phyloP scores from a whole-genome alignment of 2,888 invertebrate species.

The Stegana nigrithorax region DNA sequence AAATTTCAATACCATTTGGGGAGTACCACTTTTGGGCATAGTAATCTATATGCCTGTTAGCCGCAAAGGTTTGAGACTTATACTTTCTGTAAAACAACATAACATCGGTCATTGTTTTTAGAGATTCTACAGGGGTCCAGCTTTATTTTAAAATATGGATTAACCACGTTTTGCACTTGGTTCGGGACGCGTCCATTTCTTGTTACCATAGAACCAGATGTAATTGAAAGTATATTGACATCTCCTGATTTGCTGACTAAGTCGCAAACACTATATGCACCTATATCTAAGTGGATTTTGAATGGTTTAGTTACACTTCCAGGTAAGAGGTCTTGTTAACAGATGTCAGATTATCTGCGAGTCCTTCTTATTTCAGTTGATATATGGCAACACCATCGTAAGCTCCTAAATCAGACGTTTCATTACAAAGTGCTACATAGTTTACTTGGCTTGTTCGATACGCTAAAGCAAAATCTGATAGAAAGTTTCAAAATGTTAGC shows the following conservation, averaged over 20 bases:
- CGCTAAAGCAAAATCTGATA: not conserved
- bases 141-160: no score
- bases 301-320: not conserved
- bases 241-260: not conserved
- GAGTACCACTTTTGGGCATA: not conserved
- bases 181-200: not conserved
- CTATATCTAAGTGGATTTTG: no score
- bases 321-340: not conserved
- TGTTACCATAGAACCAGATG: not conserved
- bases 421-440: conserved; percentile 7
- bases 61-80: not conserved
- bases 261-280: not conserved
- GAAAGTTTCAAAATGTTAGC: not conserved
- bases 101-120: not conserved
- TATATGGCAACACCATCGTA: conserved; percentile 6
- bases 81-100: not conserved
- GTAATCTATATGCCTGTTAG: not conserved
- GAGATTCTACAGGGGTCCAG: not conserved
- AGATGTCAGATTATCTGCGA: not conserved
- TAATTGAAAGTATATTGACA: not conserved
- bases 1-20: not conserved
- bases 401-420: conserved; percentile 13
- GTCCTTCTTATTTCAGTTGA: not conserved
- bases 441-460: conserved; percentile 2
- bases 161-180: not conserved